These are phyloP conservation scores for Hyalella azteca DNA, from an alignment of 2,888 invertebrate genomes.

Conservation along the genomic window DNA sequence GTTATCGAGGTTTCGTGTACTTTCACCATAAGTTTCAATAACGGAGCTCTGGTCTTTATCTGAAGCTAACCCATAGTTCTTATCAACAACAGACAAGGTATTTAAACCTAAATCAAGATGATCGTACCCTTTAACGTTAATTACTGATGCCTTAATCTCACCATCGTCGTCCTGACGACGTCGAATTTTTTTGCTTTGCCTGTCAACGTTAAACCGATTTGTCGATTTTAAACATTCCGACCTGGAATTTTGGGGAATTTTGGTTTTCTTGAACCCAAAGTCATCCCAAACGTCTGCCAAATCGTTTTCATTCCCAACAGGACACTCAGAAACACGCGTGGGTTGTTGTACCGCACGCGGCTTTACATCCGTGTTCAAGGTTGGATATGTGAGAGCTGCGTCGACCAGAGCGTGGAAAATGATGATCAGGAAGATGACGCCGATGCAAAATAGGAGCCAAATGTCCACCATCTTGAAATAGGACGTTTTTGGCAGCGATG, in stretches of 20 bases:
- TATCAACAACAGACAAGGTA: too few relatives aligned
- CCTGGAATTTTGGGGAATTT: background rate
- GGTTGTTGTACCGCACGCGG: background rate
- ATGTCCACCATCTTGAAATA: conserved; percentile 37
- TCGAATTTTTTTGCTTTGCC: background rate
- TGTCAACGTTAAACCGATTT: background rate
- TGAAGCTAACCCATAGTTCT: too few relatives aligned
- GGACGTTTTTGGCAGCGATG: conserved; percentile 35
- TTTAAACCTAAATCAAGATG: too few relatives aligned
- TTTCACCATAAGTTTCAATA: too few relatives aligned
- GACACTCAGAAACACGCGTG: background rate
- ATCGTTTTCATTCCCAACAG: background rate
- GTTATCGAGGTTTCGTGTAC: too few relatives aligned
- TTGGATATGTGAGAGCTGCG: background rate
- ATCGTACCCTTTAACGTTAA: background rate
- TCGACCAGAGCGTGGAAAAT: conserved; percentile 29
- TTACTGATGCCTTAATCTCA: too few relatives aligned
- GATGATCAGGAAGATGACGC: conserved; percentile 30
- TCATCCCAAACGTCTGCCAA: background rate
- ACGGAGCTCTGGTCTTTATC: too few relatives aligned
- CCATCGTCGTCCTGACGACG: background rate
- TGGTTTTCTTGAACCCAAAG: background rate
- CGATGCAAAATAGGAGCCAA: conserved; percentile 28
- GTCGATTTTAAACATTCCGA: background rate
- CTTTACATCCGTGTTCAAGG: background rate